These are phyloP conservation scores for Aphelenchoides fujianensis DNA, from an alignment of 1,140 invertebrate genomes.

Conservation along the genomic window DNA sequence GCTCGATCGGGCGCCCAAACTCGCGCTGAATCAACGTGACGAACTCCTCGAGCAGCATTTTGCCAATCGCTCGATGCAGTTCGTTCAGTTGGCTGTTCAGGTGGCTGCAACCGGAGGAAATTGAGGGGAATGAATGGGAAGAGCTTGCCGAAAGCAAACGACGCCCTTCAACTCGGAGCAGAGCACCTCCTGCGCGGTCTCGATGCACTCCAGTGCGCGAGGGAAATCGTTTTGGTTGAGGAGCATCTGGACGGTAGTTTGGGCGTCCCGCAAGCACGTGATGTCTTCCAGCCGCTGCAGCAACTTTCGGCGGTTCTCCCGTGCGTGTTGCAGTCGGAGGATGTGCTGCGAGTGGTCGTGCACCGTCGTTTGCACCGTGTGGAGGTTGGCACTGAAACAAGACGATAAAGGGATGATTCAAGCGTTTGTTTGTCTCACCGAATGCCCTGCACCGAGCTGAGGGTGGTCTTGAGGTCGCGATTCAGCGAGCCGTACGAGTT, in stretches of 20 bases:
- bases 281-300: slow-evolving; percentile 54
- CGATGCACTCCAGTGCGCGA: slow-evolving; percentile 90
- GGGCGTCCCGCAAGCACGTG: slow-evolving; percentile 81
- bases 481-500: slow-evolving; percentile 58
- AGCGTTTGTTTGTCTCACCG: slow-evolving; percentile 13
- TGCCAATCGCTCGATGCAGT: slow-evolving; percentile 90
- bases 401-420: background rate
- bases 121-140: slow-evolving; percentile 4
- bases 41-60: slow-evolving; percentile 93
- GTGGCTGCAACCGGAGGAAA: slow-evolving; percentile 70
- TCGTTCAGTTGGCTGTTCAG: slow-evolving; percentile 90
- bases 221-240: slow-evolving; percentile 94
- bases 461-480: slow-evolving; percentile 44
- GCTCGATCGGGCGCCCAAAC: slow-evolving; percentile 77
- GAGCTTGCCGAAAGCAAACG: slow-evolving; percentile 75
- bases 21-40: slow-evolving; percentile 83
- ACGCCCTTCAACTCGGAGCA: slow-evolving; percentile 81
- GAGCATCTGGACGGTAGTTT: slow-evolving; percentile 89
- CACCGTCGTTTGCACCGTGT: slow-evolving; percentile 28
- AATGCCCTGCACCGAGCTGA: slow-evolving; percentile 30
- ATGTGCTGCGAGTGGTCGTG: slow-evolving; percentile 41
- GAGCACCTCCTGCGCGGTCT: slow-evolving; percentile 90
- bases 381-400: slow-evolving; percentile 51
- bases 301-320: slow-evolving; percentile 63
- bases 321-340: slow-evolving; percentile 64